Evolutionary conservation across 2,113 vertebrate genomes (phyloP).

Genomic region (Panurus biarmicus): DNA sequence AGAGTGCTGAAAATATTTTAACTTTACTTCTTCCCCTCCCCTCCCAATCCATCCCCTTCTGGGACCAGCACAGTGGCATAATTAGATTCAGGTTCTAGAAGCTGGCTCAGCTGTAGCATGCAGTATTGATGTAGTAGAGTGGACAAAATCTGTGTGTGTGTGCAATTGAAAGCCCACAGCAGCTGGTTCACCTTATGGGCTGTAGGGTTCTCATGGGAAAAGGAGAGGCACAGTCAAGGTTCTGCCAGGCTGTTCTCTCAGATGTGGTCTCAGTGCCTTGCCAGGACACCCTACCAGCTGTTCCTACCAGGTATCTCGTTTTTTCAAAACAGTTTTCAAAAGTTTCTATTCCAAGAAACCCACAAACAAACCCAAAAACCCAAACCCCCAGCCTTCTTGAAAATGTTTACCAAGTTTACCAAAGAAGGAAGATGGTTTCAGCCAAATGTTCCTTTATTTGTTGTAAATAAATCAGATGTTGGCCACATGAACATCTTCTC

Average conservation of each 20-base stretch:
- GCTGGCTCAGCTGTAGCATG: neutral
- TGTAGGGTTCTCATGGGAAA: neutral
- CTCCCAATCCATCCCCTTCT: neutral
- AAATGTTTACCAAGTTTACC: neutral
- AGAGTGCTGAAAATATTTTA: neutral
- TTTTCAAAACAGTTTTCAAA: neutral
- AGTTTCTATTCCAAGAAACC: neutral
- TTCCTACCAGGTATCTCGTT: neutral
- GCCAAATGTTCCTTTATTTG: neutral
- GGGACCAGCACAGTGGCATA: neutral
- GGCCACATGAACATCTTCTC: neutral
- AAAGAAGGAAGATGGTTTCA: neutral
- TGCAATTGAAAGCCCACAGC: neutral
- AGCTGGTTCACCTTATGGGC: neutral
- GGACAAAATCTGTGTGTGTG: neutral
- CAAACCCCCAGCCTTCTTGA: neutral
- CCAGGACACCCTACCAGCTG: neutral
- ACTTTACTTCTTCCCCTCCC: neutral
- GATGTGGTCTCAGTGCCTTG: neutral
- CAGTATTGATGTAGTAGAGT: neutral
- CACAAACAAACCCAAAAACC: neutral
- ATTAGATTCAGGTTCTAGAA: neutral
- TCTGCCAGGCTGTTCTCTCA: neutral
- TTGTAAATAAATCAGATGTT: neutral
- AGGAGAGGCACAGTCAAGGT: neutral